Conservation (phyloP, 2,888 invertebrate species). For the Athalia cordata region DNA sequence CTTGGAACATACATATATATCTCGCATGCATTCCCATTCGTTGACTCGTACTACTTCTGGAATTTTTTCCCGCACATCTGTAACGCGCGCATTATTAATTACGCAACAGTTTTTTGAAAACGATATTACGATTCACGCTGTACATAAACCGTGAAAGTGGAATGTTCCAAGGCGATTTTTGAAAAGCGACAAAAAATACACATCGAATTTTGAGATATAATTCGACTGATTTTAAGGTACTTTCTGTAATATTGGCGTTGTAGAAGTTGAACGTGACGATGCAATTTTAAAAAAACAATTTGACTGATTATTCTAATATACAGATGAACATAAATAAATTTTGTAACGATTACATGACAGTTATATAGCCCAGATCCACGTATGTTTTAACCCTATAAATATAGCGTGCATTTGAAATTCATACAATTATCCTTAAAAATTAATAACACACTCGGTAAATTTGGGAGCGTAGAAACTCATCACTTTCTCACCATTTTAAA, state of each 20-base stretch:
- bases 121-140: too few relatives aligned
- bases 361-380: too few relatives aligned
- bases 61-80: not conserved
- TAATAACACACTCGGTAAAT: not conserved
- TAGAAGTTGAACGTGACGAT: conserved; percentile 9
- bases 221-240: conserved; percentile 6
- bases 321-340: not conserved
- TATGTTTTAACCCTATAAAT: not conserved
- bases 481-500: not conserved
- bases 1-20: too few relatives aligned
- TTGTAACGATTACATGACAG: not conserved
- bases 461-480: not conserved
- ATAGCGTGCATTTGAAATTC: not conserved
- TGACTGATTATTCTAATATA: not conserved
- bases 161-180: too few relatives aligned
- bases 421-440: not conserved
- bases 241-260: not conserved
- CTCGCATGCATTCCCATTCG: not conserved
- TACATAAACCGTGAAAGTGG: too few relatives aligned
- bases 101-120: too few relatives aligned
- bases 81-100: not conserved
- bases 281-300: not conserved
- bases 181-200: too few relatives aligned
- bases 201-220: not conserved
- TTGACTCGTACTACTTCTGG: conserved; percentile 34